These are phyloP conservation scores for Colistium nudipinnis DNA, from an alignment of 2,113 vertebrate species.

Conservation along the genomic window DNA sequence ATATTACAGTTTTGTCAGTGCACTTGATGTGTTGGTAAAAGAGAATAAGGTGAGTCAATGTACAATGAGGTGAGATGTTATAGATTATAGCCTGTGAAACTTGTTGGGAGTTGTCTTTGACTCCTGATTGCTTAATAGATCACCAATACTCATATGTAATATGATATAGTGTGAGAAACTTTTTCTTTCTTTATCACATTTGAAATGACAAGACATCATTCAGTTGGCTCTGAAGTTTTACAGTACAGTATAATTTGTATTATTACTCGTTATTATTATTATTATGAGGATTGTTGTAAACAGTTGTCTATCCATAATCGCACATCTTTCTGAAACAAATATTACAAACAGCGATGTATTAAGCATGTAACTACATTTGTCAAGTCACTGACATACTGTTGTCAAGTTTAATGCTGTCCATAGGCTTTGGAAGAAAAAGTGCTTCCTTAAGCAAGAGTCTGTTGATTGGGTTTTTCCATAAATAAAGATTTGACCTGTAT, in stretches of 20 bases:
- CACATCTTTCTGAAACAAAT: conserved; percentile 31
- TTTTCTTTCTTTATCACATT: conserved; percentile 55
- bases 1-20: conserved; percentile 36
- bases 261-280: conserved; percentile 37
- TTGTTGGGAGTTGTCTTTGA: neutral
- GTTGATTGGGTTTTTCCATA: conserved; percentile 35
- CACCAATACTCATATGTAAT: conserved; percentile 32
- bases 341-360: conserved; percentile 43
- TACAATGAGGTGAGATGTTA: neutral
- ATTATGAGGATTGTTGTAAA: conserved; percentile 69
- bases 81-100: conserved; percentile 6
- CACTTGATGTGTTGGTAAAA: conserved; percentile 27
- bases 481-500: conserved; percentile 32
- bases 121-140: conserved; percentile 39
- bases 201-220: conserved; percentile 70
- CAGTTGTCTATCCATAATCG: conserved; percentile 53
- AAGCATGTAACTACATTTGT: conserved; percentile 41
- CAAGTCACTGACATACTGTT: conserved; percentile 35
- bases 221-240: conserved; percentile 63
- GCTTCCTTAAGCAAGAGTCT: conserved; percentile 37
- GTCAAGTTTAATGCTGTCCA: conserved; percentile 59
- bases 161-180: conserved; percentile 33
- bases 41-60: conserved; percentile 5
- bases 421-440: conserved; percentile 49
- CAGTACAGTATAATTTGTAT: conserved; percentile 63